These are phyloP conservation scores for Condylostylus longicornis DNA, from an alignment of 1,140 invertebrate species.

Conservation along the genomic window DNA sequence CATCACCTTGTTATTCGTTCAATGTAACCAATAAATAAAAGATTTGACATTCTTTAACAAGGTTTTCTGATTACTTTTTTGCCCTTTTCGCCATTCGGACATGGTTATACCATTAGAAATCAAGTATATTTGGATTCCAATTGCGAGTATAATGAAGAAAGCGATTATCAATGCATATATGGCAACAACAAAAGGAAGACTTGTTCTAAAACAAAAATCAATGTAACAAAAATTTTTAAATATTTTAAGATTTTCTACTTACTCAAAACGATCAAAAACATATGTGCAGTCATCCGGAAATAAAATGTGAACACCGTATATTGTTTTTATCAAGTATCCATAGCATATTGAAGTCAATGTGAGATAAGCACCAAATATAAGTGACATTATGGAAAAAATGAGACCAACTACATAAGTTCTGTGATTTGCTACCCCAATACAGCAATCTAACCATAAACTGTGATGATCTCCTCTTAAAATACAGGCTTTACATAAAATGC, in stretches of 20 bases:
- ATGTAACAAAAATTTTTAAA: background rate
- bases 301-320: slow-evolving; percentile 23
- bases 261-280: slow-evolving; percentile 31
- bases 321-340: slow-evolving; percentile 28
- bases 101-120: slow-evolving; percentile 18
- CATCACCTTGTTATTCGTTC: no score
- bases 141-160: slow-evolving; percentile 11
- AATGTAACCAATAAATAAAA: no score
- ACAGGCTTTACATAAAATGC: slow-evolving; percentile 22
- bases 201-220: slow-evolving; percentile 12
- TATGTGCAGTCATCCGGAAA: slow-evolving; percentile 36
- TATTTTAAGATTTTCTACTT: slow-evolving; percentile 9
- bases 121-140: slow-evolving; percentile 18
- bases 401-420: slow-evolving; percentile 29
- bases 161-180: slow-evolving; percentile 22
- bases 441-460: slow-evolving; percentile 34
- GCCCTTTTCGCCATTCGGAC: slow-evolving; percentile 25
- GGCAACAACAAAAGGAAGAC: slow-evolving; percentile 23
- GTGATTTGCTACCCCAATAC: slow-evolving; percentile 34
- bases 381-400: slow-evolving; percentile 16
- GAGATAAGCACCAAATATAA: slow-evolving; percentile 31
- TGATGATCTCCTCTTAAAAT: slow-evolving; percentile 27
- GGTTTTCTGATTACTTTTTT: slow-evolving; percentile 6
- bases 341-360: slow-evolving; percentile 35
- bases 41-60: background rate